Base-by-base conservation (phyloP, 2,797 vertebrate species). In the Sebastes iracundus region DNA sequence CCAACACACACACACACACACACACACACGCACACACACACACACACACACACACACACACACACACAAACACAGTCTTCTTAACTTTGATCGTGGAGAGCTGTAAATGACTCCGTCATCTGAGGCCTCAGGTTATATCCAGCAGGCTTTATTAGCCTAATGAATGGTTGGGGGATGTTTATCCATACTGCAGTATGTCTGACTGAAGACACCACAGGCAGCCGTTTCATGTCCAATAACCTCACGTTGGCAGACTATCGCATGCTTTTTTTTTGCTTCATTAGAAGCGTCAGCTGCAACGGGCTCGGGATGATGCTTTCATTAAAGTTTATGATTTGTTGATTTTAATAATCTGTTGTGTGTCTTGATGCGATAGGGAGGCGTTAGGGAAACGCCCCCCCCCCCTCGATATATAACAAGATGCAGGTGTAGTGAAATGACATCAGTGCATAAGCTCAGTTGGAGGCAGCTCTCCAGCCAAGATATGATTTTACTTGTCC, bases 321-420 rank as follows among this genome's bases (percentile, higher is more conserved):
- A 20, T 92, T 92, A 83, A 91, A 90, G 62, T 92, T 92, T 84
- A 90, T 86, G 90, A 87, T 91, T 88, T 92, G 88, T 87, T 90
- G 84, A 91, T 92, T 94, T 91, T 90, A 90, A 89, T 90, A 91
- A 91, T 90, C 84, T 58, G 84, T 85, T 91, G 62, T 86, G 77
- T 90, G 84, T 63, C 77, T 86, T 61, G 73, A 77, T 80, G 87
- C 56, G 74, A 87, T 80, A 25, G 30, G 38, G 72, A 67, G 81
- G 62, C 65, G 13, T 77, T 67, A 67, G 80, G 63, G 75, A 83
- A 86, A 85, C 83, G 77, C 38, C 13, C 5, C 2, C 38, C 35
- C 20, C 53, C 67, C 67, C 72, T 67, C n/a, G 3, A 49, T 0
- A 16, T 65, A 62, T 89, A 94, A 93, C 83, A 73, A 87, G 83